Percentiles rank a stretch among this genome's conserved stretches.
phyloP scores from a whole-genome alignment of 2,113 vertebrate genomes.

The Chaenogobius annularis region DNA sequence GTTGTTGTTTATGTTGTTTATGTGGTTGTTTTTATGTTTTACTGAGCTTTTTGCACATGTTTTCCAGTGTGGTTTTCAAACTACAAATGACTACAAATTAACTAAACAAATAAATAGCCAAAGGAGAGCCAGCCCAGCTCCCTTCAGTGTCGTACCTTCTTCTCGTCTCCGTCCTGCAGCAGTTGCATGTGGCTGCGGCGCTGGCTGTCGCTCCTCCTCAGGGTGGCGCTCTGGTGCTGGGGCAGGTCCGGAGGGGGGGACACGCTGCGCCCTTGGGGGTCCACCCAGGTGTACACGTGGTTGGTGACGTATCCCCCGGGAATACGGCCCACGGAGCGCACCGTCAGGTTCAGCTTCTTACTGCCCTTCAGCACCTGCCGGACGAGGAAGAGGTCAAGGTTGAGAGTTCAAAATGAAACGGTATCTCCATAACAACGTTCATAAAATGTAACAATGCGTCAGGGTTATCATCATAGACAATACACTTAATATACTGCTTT shows the following conservation, averaged over 20 bases:
- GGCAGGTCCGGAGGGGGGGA: constrained; percentile 85
- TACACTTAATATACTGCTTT: too few relatives aligned
- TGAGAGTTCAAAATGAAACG: neutral
- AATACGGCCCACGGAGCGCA: constrained; percentile 90
- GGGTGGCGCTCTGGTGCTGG: constrained; percentile 80
- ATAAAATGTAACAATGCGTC: too few relatives aligned
- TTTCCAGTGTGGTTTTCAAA: too few relatives aligned
- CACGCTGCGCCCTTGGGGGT: constrained; percentile 89
- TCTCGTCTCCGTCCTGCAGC: constrained; percentile 92
- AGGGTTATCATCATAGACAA: too few relatives aligned
- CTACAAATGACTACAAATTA: too few relatives aligned
- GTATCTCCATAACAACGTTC: too few relatives aligned
- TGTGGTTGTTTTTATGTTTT: too few relatives aligned
- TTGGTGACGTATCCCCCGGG: constrained; percentile 94
- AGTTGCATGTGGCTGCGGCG: constrained; percentile 89
- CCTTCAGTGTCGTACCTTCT: constrained; percentile 80
- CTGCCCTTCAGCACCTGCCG: constrained; percentile 91
- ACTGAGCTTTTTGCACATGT: too few relatives aligned
- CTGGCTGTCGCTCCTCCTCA: constrained; percentile 79
- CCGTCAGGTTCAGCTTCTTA: constrained; percentile 90
- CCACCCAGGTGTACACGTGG: constrained; percentile 98
- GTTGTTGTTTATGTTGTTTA: too few relatives aligned
- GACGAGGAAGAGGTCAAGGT: neutral
- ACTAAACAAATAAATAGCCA: too few relatives aligned
- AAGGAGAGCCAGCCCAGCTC: too few relatives aligned